A percentile compares a stretch with the other conserved stretches of the same genome.
phyloP scores from a whole-genome alignment of 1,140 invertebrate species.

The Onthophagus taurus region DNA sequence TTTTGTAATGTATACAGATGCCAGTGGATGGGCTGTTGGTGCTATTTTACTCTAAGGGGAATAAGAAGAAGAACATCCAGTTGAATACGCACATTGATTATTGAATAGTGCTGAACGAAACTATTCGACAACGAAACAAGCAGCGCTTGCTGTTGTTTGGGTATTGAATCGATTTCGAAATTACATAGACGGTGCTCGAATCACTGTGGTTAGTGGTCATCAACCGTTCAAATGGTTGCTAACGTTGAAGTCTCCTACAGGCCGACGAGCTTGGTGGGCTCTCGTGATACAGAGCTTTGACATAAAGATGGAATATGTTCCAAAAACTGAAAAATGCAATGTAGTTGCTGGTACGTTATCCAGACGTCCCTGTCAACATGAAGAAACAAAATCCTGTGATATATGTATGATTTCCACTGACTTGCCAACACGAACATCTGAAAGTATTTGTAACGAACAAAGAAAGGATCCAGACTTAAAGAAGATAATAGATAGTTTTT shows the following conservation, averaged over 20 bases:
- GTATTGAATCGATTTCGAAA: background rate
- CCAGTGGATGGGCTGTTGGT: constrained; percentile 23
- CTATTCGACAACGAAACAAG: constrained; percentile 4
- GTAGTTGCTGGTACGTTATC: constrained; percentile 1
- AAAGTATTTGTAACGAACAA: constrained; percentile 22
- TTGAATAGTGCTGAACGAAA: constrained; percentile 2
- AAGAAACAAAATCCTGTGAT: background rate
- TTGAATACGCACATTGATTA: background rate
- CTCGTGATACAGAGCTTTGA: constrained; percentile 9
- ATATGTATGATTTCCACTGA: constrained; percentile 9
- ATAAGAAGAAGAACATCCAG: constrained; percentile 11
- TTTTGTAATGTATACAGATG: constrained; percentile 36
- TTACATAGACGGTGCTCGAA: constrained; percentile 2
- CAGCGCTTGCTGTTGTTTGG: background rate
- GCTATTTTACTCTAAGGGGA: constrained; percentile 25
- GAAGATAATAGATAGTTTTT: no score
- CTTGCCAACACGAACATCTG: constrained; percentile 14
- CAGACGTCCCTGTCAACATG: background rate
- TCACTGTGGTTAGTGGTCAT: constrained; percentile 18
- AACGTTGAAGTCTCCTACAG: constrained; percentile 18
- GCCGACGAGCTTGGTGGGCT: constrained; percentile 22
- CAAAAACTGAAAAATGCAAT: constrained; percentile 4
- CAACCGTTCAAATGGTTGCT: constrained; percentile 14
- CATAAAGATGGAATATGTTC: constrained; percentile 17
- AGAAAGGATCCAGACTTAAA: constrained; percentile 20